Evolutionary conservation across 2,797 vertebrate species (phyloP), one percentile per base, ranked within the genome.

Genomic region (Chaetophractus vellerosus): DNA sequence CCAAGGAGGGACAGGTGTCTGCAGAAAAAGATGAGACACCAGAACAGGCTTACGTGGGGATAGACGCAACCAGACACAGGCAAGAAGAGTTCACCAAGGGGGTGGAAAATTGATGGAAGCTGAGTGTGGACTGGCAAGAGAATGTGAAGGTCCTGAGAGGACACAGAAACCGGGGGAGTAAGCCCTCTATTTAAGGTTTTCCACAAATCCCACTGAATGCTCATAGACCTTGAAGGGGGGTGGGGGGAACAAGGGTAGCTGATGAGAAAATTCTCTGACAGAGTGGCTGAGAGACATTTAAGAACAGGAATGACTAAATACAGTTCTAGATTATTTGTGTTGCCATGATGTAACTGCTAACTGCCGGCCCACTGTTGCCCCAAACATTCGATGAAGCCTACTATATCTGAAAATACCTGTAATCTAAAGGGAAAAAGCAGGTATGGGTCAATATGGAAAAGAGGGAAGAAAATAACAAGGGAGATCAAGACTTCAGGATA

Each of bases 11-110:
- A 64, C 45, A 18, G 14, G 10, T 79, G 15, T 16, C 68, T 74
- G n/a, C 26, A 36, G 3, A 55, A 69, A n/a, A 36, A 72, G 50
- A 52, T 11, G 68, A 48, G 57, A 18, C 33, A n/a, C 28, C 11
- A 57, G 66, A 0, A 3, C 48, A 38, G 90, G 50, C 57, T 83
- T 61, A 10, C 19, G 75, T 63, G 28, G 1, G 1, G 6, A 11
- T 2, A 21, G 38, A 19, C 28, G 2, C 10, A 78, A 12, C 0
- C 0, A 19, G 4, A 50, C 0, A 0, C 23, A n/a, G 21, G 36
- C 33, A 69, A 69, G 68, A 69, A 1, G 36, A 38, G 33, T 4
- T 38, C 21, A 23, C 33, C 19, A 4, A 36, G 18, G 68, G 36
- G 50, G 1, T 19, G 24, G 26, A 48, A 15, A 28, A 15, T 21